These are phyloP conservation scores for Bubalus kerabau DNA, from an alignment of 2,113 vertebrate genomes.

Conservation along the genomic window DNA sequence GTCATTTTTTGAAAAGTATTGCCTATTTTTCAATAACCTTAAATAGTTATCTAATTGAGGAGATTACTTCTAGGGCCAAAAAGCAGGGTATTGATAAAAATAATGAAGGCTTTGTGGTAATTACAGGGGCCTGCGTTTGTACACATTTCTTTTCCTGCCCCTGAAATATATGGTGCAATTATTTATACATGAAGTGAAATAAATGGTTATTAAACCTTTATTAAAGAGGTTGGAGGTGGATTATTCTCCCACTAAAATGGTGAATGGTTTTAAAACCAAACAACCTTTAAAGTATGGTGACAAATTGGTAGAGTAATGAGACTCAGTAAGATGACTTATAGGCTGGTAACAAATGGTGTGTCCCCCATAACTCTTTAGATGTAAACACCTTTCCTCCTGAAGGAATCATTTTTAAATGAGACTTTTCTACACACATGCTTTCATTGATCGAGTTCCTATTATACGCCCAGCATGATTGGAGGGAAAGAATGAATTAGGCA, in stretches of 20 bases:
- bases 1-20: constrained; percentile 17
- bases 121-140: neutral
- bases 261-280: constrained; percentile 53
- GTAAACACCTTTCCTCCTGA: constrained; percentile 41
- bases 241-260: constrained; percentile 43
- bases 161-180: constrained; percentile 23
- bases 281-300: constrained; percentile 46
- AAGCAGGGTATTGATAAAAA: constrained; percentile 20
- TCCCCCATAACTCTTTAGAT: constrained; percentile 1
- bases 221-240: constrained; percentile 35
- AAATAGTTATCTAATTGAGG: constrained; percentile 27
- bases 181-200: constrained; percentile 46
- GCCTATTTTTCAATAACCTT: neutral
- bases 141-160: neutral
- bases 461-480: neutral
- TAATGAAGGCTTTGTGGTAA: constrained; percentile 41
- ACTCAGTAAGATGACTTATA: constrained; percentile 25
- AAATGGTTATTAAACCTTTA: constrained; percentile 60
- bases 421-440: neutral
- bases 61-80: constrained; percentile 2
- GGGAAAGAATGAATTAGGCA: neutral
- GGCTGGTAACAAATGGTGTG: constrained; percentile 18
- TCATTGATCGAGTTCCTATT: neutral
- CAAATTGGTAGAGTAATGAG: constrained; percentile 41
- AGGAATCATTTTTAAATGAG: constrained; percentile 28